These are phyloP conservation scores for Ormyrus pomaceus DNA, from an alignment of 2,888 invertebrate genomes.

Conservation along the genomic window DNA sequence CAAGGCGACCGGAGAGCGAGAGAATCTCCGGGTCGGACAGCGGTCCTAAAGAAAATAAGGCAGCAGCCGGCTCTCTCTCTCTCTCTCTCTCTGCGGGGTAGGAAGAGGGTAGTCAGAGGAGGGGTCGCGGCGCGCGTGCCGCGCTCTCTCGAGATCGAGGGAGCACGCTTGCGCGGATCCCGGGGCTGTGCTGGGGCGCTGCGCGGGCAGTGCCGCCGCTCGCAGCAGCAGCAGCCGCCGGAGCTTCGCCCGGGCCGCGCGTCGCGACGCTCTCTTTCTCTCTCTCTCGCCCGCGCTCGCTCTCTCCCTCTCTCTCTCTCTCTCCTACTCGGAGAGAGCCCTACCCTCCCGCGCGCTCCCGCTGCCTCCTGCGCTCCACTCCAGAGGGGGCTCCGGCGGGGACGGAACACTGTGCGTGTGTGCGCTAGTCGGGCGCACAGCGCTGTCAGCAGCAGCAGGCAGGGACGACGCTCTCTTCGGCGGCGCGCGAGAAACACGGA, in stretches of 20 bases:
- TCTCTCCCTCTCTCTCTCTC: neutral
- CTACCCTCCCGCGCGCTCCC: slow-evolving; percentile 38
- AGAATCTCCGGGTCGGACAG: too few species aligned
- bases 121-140: neutral
- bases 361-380: slow-evolving; percentile 20
- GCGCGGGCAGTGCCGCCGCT: slow-evolving; percentile 72
- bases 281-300: slow-evolving; percentile 1
- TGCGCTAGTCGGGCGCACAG: too few species aligned
- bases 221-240: slow-evolving; percentile 57
- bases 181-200: slow-evolving; percentile 73
- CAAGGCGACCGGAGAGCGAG: too few species aligned
- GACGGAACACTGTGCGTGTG: neutral
- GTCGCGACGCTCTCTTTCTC: slow-evolving; percentile 61
- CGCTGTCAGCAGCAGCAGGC: too few species aligned
- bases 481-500: neutral
- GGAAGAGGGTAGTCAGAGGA: slow-evolving; percentile 24
- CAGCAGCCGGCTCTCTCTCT: slow-evolving; percentile 18
- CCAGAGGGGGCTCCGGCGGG: slow-evolving; percentile 26
- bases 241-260: slow-evolving; percentile 75
- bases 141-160: slow-evolving; percentile 59
- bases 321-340: too few species aligned
- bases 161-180: slow-evolving; percentile 75
- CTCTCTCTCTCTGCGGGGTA: neutral
- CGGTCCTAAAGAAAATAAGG: slow-evolving; percentile 7
- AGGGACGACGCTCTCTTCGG: neutral